Conservation (phyloP, 2,113 vertebrate species). For the Protobothrops mucrosquamatus region DNA sequence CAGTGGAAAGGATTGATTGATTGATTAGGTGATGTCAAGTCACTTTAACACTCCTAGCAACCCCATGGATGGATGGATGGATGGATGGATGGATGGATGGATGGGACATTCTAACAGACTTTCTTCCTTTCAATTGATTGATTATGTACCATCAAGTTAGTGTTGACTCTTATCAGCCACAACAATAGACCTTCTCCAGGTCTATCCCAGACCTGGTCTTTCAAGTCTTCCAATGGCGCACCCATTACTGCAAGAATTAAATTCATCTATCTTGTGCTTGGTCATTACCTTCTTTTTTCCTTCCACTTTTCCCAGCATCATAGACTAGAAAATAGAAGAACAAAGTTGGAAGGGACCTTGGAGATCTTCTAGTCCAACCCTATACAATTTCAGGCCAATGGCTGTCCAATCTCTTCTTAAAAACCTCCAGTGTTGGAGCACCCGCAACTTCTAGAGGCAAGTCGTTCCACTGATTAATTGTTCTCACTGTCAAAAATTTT, state of each 20-base stretch:
- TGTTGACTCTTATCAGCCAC: not conserved
- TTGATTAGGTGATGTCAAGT: not conserved
- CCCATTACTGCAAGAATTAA: not conserved
- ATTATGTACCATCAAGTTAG: not conserved
- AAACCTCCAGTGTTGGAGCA: not conserved
- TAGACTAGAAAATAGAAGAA: not conserved
- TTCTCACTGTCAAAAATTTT: not conserved
- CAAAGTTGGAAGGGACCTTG: not conserved
- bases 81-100: too few relatives aligned
- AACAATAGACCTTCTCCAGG: not conserved
- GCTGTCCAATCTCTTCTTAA: not conserved
- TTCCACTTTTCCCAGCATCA: not conserved
- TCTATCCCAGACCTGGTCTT: not conserved
- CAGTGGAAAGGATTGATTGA: not conserved
- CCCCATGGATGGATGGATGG: not conserved
- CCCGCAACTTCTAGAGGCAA: not conserved
- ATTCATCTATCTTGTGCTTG: not conserved
- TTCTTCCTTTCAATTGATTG: not conserved
- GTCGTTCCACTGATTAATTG: not conserved
- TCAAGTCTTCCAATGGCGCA: not conserved
- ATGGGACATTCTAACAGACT: not conserved
- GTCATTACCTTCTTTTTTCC: not conserved
- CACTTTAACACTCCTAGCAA: not conserved
- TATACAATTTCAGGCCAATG: not conserved
- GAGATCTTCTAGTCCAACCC: not conserved